Evolutionary conservation across 2,797 vertebrate genomes (phyloP).

Genomic region (Cyclura pinguis): DNA sequence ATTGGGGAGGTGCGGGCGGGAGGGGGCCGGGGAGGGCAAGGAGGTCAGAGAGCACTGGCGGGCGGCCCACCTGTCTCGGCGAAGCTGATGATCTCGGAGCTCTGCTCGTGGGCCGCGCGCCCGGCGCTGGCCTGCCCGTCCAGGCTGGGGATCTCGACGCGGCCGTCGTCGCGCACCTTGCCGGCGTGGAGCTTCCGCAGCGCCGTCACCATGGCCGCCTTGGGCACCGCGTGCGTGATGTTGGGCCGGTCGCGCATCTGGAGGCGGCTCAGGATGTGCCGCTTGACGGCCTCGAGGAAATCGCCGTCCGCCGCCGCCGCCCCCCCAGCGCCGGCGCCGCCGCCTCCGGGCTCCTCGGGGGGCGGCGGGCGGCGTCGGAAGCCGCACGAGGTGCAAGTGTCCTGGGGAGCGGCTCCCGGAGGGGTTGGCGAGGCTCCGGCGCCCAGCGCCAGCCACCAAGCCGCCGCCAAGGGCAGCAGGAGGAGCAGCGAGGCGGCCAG

Average conservation of each 20-base stretch:
- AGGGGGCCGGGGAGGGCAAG: too few relatives aligned
- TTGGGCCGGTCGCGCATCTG: conserved; percentile 96
- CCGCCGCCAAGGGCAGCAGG: conserved; percentile 52
- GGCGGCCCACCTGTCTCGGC: conserved; percentile 92
- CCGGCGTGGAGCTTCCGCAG: conserved; percentile 95
- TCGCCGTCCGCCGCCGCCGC: conserved; percentile 80
- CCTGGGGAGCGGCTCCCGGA: conserved; percentile 80
- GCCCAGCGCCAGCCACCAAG: conserved; percentile 73
- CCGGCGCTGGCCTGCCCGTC: conserved; percentile 90
- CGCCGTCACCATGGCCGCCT: conserved; percentile 96
- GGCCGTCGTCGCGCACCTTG: conserved; percentile 93
- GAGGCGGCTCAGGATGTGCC: conserved; percentile 93
- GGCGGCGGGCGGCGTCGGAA: conserved; percentile 80
- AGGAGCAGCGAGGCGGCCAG: conserved; percentile 66
- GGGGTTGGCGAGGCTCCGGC: conserved; percentile 81
- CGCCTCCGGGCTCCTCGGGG: conserved; percentile 81
- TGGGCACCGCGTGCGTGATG: conserved; percentile 96
- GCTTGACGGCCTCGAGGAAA: conserved; percentile 96
- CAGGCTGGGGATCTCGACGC: conserved; percentile 94
- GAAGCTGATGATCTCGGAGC: conserved; percentile 98
- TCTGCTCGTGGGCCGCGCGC: conserved; percentile 89
- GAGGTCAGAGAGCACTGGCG: too few relatives aligned
- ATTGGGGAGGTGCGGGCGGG: too few relatives aligned
- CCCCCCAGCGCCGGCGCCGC: too few relatives aligned
- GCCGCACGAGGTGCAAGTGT: conserved; percentile 93